Evolutionary conservation across 2,888 invertebrate species (phyloP).

Genomic region (Halictus quadricinctus): DNA sequence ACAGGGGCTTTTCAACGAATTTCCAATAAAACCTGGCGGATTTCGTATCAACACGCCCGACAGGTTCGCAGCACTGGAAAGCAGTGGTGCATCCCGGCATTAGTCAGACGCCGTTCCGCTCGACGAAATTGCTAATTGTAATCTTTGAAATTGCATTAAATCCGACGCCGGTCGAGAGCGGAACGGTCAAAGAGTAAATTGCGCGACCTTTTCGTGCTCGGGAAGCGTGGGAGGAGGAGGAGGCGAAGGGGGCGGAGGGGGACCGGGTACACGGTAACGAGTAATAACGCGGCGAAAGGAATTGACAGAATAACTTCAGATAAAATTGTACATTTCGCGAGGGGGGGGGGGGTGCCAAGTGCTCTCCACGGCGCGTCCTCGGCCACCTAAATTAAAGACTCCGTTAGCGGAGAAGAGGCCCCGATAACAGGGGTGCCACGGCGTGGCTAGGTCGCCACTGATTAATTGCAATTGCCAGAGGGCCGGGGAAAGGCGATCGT

Average conservation of each 20-base stretch:
- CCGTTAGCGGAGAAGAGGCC: neutral
- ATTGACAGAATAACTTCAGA: neutral
- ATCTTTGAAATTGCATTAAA: conserved; percentile 15
- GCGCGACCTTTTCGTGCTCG: conserved; percentile 5
- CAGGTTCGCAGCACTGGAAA: neutral
- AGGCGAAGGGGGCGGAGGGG: neutral
- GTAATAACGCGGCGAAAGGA: neutral
- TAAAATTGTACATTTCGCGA: neutral
- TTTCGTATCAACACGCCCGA: neutral
- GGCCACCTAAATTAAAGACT: conserved; percentile 38
- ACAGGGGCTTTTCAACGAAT: neutral
- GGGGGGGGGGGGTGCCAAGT: neutral
- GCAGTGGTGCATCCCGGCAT: neutral
- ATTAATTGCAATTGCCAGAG: conserved; percentile 48
- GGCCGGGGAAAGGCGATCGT: conserved; percentile 23
- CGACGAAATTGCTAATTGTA: conserved; percentile 4
- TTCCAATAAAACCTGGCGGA: neutral
- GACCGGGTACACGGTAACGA: neutral
- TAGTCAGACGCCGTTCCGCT: neutral
- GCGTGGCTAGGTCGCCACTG: neutral
- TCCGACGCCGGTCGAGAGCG: neutral
- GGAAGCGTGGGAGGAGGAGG: neutral
- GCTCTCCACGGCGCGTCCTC: neutral
- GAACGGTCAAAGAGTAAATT: conserved; percentile 8
- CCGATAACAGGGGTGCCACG: conserved; percentile 25